Evolutionary conservation across 2,797 vertebrate species (phyloP), one percentile per base, ranked within the genome.

Genomic region (Clarias fuscus): DNA sequence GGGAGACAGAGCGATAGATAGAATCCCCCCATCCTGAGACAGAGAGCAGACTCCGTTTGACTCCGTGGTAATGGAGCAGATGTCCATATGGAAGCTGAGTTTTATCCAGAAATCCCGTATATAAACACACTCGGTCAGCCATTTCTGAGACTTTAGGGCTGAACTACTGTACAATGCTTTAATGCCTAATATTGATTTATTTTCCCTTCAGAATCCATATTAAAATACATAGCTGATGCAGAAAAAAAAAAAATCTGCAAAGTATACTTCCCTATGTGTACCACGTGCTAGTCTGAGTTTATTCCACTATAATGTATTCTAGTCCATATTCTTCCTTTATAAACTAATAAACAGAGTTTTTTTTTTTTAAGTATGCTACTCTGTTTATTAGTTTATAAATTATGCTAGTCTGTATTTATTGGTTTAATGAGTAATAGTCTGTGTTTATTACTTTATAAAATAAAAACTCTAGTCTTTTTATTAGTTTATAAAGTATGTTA

Each of bases 41-140:
- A 33, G 53, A 58, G 53, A 59, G n/a, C 75, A 77, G 75, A 58
- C 75, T 33, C 17, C 27, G 27, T 77, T 77, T 77, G 73, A 76
- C 73, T 76, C 53, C 73, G 7, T 30, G 48, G 73, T 58, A 30
- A 58, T 56, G 73, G 73, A 30, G n/a, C 75, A 77, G 53, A 77
- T 77, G 53, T 77, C 75, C 75, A 59, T 58, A 77, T 20, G 53
- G 17, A 7, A 76, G 48, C 53, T 30, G n/a, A 75, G 11, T 15
- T 53, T 18, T 30, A 17, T 58, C 73, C 72, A 75, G 72, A 56
- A 56, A 58, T 4, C 3, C 48, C 20, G 15, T 7, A 30, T 14
- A 15, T 68, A 33, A 33, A 68, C 37, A 11, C 20, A 13, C 67
- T 70, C 67, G 2, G 30, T 15, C 30, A 2, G 40, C 70, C 37